Conservation (phyloP, 2,888 invertebrate species). For the Oeneis ivallda region DNA sequence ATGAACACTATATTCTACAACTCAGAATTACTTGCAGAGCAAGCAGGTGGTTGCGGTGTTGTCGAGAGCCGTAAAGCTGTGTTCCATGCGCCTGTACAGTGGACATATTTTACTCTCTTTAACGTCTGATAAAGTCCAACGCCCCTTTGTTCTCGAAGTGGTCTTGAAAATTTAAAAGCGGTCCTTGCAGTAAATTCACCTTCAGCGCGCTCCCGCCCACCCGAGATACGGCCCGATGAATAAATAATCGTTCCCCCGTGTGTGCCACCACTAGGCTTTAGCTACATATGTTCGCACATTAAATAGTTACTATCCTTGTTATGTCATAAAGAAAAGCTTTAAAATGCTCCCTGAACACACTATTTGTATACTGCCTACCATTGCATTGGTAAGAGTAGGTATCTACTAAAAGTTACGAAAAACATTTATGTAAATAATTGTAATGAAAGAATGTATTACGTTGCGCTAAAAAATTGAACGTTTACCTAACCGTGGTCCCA, state of each 20-base stretch:
- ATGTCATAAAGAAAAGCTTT: background rate
- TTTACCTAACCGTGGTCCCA: no score
- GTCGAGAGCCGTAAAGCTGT: constrained; percentile 43
- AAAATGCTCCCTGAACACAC: no score
- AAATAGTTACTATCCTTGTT: background rate
- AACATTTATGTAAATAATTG: no score
- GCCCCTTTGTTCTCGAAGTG: constrained; percentile 65
- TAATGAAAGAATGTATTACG: no score
- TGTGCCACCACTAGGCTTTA: constrained; percentile 14
- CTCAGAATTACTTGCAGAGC: constrained; percentile 37
- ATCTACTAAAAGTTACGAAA: no score
- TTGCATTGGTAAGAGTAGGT: no score
- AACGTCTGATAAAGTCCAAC: constrained; percentile 66
- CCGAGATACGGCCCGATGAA: constrained; percentile 60
- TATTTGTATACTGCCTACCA: no score
- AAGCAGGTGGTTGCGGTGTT: constrained; percentile 61
- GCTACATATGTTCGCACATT: constrained; percentile 3
- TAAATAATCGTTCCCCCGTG: constrained; percentile 55
- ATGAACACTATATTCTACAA: background rate
- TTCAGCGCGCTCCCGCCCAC: constrained; percentile 49
- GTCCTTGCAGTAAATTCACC: constrained; percentile 66
- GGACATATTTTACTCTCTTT: constrained; percentile 75
- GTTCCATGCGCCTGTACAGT: constrained; percentile 60
- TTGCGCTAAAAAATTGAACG: no score
- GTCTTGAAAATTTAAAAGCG: constrained; percentile 74